Evolutionary conservation across 2,113 vertebrate species (phyloP), one percentile per base, ranked within the genome.

Genomic region (Origma solitaria): DNA sequence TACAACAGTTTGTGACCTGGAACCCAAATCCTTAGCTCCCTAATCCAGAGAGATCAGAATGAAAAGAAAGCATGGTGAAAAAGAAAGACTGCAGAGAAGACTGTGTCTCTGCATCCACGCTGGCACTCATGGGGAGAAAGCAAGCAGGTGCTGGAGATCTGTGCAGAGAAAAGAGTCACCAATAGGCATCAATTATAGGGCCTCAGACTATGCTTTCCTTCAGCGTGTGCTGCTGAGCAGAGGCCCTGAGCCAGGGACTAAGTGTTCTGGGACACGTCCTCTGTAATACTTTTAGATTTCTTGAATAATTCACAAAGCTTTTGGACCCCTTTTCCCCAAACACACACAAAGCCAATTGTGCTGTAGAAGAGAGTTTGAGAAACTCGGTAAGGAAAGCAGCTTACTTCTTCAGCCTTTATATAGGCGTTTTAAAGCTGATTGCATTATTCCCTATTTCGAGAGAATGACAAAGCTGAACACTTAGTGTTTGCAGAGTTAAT

Each of bases 301-400:
- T 88, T 35, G 33, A 91, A 71, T 87, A 92, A 95, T 85, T 94
- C 77, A 57, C 15, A 30, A 86, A 88, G 80, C n/a, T 92, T 84
- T 90, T 87, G 45, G 49, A 84, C 86, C 90, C 65, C 82, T 86
- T 93, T 79, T 14, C 61, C 83, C 60, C 71, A 87, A 51, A 57
- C 56, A 65, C 15, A 33, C 62, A 45, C 42, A 83, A 94, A 92
- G 47, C 68, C 56, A 56, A 15, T 58, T 72, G 42, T 93, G 58
- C 47, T 76, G 33, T 56, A 60, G 71, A 82, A 77, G 33, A 68
- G 27, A 53, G 35, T 84, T 73, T 54, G 54, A 82, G 30, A 80
- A 94, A 62, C 35, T 50, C 53, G 1, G 0, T 56, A 40, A 91
- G 38, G 35, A 95, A 91, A 94, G 33, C 33, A 4, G 6, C 62